phyloP scores from a whole-genome alignment of 2,797 vertebrate genomes.

The Cryptoblepharus egeriae region DNA sequence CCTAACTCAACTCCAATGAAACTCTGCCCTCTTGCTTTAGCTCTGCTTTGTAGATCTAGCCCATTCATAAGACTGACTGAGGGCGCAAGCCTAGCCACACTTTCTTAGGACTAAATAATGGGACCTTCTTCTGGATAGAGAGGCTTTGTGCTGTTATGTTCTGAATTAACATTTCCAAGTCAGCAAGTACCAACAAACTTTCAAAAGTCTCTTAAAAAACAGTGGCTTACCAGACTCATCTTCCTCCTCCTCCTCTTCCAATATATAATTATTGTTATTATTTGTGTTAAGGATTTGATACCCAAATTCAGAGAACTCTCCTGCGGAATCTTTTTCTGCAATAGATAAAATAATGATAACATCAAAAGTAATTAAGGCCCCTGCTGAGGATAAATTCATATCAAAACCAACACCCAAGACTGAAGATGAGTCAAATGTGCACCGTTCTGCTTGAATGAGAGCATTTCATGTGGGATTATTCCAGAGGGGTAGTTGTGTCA shows the following conservation, averaged over 20 bases:
- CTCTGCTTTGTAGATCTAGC: too few species aligned
- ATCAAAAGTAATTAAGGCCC: neutral
- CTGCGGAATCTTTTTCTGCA: neutral
- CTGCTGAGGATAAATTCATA: neutral
- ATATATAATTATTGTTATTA: slow-evolving; percentile 8
- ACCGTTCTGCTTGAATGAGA: too few species aligned
- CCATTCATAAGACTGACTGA: too few species aligned
- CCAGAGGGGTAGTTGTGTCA: too few species aligned
- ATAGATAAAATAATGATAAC: neutral
- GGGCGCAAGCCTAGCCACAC: too few species aligned
- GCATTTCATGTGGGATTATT: too few species aligned
- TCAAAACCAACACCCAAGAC: neutral
- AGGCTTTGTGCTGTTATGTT: neutral
- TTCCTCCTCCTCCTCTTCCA: slow-evolving; percentile 2
- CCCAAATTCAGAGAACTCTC: neutral
- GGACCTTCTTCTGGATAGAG: too few species aligned
- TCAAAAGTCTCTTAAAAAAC: too few species aligned
- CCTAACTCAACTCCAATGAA: too few species aligned
- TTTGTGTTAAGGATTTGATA: neutral
- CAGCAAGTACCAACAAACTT: neutral
- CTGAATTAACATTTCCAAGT: neutral
- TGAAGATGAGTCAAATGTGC: neutral
- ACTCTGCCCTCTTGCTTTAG: too few species aligned
- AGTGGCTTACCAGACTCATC: neutral
- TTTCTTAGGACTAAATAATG: too few species aligned